Conservation (phyloP, 2,797 vertebrate species). For the Amazona ochrocephala region DNA sequence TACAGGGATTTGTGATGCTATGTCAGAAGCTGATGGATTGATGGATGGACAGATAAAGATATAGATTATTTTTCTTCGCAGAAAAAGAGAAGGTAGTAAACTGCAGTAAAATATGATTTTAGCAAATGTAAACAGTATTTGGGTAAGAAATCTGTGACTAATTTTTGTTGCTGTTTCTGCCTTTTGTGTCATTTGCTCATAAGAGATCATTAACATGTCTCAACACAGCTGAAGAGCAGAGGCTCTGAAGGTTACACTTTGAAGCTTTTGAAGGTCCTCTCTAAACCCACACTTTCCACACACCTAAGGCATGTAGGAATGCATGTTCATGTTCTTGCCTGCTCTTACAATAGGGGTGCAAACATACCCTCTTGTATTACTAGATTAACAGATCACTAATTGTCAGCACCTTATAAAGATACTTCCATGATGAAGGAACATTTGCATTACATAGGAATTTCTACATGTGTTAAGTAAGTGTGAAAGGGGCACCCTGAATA, state of each 20-base stretch:
- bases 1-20: neutral
- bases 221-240: no score
- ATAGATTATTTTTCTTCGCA: neutral
- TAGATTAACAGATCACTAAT: neutral
- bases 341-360: neutral
- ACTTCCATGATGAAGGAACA: neutral
- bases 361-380: no score
- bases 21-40: neutral
- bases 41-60: neutral
- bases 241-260: neutral
- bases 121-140: neutral
- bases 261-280: neutral
- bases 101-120: neutral
- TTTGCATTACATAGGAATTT: neutral
- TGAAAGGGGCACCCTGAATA: neutral
- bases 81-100: neutral
- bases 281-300: neutral
- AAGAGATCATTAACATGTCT: neutral
- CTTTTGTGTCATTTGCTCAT: neutral
- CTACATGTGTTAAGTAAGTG: neutral
- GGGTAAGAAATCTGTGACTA: neutral
- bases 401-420: neutral
- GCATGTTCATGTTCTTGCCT: neutral
- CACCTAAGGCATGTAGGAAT: neutral
- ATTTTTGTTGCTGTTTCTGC: neutral